Evolutionary conservation across 2,113 vertebrate species (phyloP), one percentile per base, ranked within the genome.

Genomic region (Rhabdomys dilectus): DNA sequence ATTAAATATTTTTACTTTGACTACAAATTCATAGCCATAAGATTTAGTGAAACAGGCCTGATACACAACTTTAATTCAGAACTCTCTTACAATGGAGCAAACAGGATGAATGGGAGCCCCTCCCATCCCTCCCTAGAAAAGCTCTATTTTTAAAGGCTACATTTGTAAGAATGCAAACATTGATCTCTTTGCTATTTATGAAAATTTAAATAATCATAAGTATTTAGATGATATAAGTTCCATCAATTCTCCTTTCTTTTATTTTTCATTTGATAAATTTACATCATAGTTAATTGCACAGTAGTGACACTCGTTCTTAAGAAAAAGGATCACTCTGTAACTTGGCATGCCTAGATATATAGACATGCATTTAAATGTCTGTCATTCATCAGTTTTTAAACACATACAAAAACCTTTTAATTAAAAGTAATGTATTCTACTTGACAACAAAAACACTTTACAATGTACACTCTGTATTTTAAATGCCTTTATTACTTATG

Each of bases 331-430:
- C 94, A 95, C 81, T 62, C 95, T 87, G 19, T 92, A 64, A 12
- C 48, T 96, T 82, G 66, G 22, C 48, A 42, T 89, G 31, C 11
- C 9, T 92, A 22, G 15, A 48, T 77, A 51, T 84, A 19, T 29
- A 81, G 26, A 0, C 81, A n/a, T 9, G 0, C 21, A 84, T 66
- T 29, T 97, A 88, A 92, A 85, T 93, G 1, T 93, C 21, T 95
- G 3, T 68, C 90, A 51, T 29, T 97, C 36, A 15, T 87, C 81
- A 93, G 31, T 89, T 73, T 81, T 92, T 22, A 13, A 29, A 31
- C 76, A 93, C 72, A 94, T 86, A 75, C 22, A 89, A 75, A 96
- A 96, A 97, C 93, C 96, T 95, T 97, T 11, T 93, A 48, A 92
- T 97, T 91, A 89, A 92, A 92, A 39, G 3, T 53, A 96, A 93